These are phyloP conservation scores for Triplophysa dalaica DNA, from an alignment of 2,113 vertebrate species.

Conservation along the genomic window DNA sequence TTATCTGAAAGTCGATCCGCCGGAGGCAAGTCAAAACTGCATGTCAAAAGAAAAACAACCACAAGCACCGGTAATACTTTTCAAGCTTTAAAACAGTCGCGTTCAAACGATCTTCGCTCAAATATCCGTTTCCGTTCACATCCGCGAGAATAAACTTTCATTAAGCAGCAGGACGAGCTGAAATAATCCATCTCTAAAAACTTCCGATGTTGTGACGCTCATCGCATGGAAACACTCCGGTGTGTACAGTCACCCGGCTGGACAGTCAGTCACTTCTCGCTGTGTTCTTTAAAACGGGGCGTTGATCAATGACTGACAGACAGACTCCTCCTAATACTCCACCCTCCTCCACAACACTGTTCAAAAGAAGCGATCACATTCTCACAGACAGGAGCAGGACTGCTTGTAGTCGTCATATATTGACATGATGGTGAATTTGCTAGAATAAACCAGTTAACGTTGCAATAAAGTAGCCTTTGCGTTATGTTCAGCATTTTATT, in stretches of 20 bases:
- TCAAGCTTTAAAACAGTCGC: slow-evolving; percentile 6
- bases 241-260: slow-evolving; percentile 8
- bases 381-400: neutral
- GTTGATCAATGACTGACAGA: slow-evolving; percentile 21
- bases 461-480: neutral
- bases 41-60: slow-evolving; percentile 17
- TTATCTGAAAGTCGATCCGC: neutral
- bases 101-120: neutral
- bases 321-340: slow-evolving; percentile 35
- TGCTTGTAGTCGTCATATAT: neutral
- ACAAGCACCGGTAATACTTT: neutral
- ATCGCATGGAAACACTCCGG: slow-evolving; percentile 33
- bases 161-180: neutral
- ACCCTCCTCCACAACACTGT: slow-evolving; percentile 13
- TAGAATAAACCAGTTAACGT: neutral
- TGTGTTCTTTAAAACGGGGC: slow-evolving; percentile 43
- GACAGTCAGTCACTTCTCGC: slow-evolving; percentile 14
- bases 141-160: slow-evolving; percentile 12
- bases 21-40: neutral
- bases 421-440: neutral
- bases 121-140: neutral
- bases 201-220: slow-evolving; percentile 10
- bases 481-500: too few species aligned
- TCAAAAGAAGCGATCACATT: neutral
- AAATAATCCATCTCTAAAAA: slow-evolving; percentile 9